These are phyloP conservation scores for Falco cherrug DNA, from an alignment of 2,797 vertebrate genomes.

Conservation along the genomic window DNA sequence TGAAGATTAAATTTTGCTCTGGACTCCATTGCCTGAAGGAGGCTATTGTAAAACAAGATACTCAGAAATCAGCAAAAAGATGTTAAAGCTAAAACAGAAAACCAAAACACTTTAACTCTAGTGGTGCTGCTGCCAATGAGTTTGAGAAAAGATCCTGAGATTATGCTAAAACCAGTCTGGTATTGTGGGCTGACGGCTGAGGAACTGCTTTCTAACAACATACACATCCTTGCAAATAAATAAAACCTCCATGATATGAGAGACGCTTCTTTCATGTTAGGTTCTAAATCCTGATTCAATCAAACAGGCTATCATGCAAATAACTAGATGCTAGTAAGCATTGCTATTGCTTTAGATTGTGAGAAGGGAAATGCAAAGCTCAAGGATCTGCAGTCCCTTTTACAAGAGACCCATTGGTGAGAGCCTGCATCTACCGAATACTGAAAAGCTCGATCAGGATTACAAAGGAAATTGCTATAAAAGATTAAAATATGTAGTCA, in stretches of 20 bases:
- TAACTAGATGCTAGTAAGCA: background rate
- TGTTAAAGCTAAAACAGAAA: slow-evolving; percentile 21
- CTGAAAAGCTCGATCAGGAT: background rate
- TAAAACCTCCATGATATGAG: background rate
- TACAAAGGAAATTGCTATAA: slow-evolving; percentile 36
- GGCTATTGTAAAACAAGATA: slow-evolving; percentile 60
- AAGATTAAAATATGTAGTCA: slow-evolving; percentile 21
- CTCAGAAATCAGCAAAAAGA: slow-evolving; percentile 32
- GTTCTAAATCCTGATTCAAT: background rate
- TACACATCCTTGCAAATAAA: background rate
- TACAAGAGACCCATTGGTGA: background rate
- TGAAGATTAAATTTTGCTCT: slow-evolving; percentile 52
- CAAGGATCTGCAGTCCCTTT: background rate
- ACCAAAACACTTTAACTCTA: slow-evolving; percentile 28
- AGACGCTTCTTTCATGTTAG: background rate
- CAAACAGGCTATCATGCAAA: background rate
- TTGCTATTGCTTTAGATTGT: background rate
- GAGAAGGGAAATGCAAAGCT: background rate
- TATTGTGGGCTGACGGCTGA: background rate
- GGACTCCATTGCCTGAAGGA: slow-evolving; percentile 38
- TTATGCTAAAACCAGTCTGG: background rate
- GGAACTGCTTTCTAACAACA: background rate
- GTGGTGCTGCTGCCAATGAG: background rate
- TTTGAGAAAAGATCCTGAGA: background rate
- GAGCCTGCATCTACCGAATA: background rate